Evolutionary conservation across 2,113 vertebrate genomes (phyloP), one percentile per base, ranked within the genome.

Genomic region (Neoarius graeffei): DNA sequence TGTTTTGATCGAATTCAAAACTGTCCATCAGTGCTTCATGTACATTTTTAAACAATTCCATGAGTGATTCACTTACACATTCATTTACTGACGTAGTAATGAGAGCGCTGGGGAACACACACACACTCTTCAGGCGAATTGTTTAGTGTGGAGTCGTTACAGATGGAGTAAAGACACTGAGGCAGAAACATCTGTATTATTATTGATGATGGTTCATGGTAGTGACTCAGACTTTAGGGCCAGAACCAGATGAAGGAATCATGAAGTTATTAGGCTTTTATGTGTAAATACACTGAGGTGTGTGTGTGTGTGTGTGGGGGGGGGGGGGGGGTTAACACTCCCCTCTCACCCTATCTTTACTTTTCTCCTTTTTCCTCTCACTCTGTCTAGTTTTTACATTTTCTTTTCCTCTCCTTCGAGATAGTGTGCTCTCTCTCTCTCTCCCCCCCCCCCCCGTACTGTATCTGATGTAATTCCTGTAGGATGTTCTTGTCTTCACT

Each of bases 261-360:
- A 2, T 52, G 50, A 54, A 60, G 14, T 87, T 48, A n/a, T 57
- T 87, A 73, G 64, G 30, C 35, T 71, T 59, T 56, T 25, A 35
- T 20, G 15, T 79, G 50, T 81, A 42, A 30, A 66, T 13, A 64
- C 42, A 20, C 42, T 62, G 35, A 79, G 59, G 17, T 82, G 30
- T 83, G 35, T 83, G 59, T 64, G 79, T 81, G 30, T 54, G 42
- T 56, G n/a, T n/a, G n/a, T n/a, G n/a, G n/a, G n/a, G n/a, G n/a
- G n/a, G n/a, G n/a, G 77, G 57, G 77, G 42, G 42, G 42, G 42
- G 1, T 60, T 60, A 62, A 62, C 56, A 57, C 56, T 57, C 56
- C 14, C 56, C 14, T 15, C 56, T 57, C 56, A 4, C 14, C 15
- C 14, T 14, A 57, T 57, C 56, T 19, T 62, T 20, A 60, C 19